These are phyloP conservation scores for Phrixothrix hirtus DNA, from an alignment of 2,888 invertebrate genomes.

Conservation along the genomic window DNA sequence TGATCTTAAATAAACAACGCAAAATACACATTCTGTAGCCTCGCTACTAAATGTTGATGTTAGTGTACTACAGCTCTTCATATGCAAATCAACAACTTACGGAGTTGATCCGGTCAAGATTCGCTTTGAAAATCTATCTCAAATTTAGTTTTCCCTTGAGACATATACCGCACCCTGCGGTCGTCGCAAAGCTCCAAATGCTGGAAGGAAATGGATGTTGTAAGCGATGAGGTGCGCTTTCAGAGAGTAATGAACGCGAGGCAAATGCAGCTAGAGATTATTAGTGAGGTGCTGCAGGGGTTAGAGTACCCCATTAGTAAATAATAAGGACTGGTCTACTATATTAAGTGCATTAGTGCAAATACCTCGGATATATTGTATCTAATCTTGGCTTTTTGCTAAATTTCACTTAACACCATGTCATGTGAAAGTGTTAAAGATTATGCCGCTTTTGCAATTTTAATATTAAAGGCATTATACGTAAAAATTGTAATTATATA, in stretches of 20 bases:
- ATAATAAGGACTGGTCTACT: conserved; percentile 1
- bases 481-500: too few relatives aligned
- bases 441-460: too few relatives aligned
- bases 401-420: too few relatives aligned
- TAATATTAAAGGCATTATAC: too few relatives aligned
- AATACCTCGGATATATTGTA: background rate
- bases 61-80: conserved; percentile 1
- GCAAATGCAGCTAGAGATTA: background rate
- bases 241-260: background rate
- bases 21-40: background rate
- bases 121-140: conserved; percentile 1
- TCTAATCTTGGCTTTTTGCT: background rate
- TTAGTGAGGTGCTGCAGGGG: background rate
- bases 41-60: background rate
- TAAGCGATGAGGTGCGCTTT: background rate
- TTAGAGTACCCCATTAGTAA: conserved; percentile 1
- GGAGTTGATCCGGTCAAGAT: conserved; percentile 1
- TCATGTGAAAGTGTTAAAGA: too few relatives aligned
- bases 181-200: background rate
- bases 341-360: background rate
- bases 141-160: background rate
- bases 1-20: background rate
- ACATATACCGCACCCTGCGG: background rate
- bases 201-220: background rate
- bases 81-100: conserved; percentile 1